These are phyloP conservation scores for Apodemia duryi DNA, from an alignment of 2,888 invertebrate species.

Conservation along the genomic window DNA sequence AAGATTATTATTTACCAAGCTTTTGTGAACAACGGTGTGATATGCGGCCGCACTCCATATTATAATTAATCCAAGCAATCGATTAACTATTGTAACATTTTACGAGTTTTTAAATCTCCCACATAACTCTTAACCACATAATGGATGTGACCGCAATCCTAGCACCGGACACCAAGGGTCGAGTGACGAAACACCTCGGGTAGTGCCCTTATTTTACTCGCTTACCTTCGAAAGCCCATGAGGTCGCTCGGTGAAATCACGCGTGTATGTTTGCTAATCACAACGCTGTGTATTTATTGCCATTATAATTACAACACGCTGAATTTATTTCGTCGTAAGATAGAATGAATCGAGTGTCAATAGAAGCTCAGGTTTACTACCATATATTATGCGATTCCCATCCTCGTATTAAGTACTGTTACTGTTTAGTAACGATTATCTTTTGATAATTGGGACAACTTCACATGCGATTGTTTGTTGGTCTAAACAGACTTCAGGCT, in stretches of 20 bases:
- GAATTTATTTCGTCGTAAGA: too few relatives aligned
- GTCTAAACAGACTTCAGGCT: too few relatives aligned
- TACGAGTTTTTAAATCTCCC: not conserved
- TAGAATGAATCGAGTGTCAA: too few relatives aligned
- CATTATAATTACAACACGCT: too few relatives aligned
- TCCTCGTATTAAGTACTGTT: too few relatives aligned
- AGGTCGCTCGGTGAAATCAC: not conserved
- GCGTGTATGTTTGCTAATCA: not conserved
- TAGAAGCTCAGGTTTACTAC: too few relatives aligned
- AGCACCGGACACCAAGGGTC: not conserved
- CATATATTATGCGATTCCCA: too few relatives aligned
- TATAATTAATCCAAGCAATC: not conserved
- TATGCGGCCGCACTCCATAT: not conserved
- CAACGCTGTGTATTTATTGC: not conserved
- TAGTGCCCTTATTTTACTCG: conserved; percentile 6
- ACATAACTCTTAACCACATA: not conserved
- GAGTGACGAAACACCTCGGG: not conserved
- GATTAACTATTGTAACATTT: not conserved
- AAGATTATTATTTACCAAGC: too few relatives aligned
- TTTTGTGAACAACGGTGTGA: too few relatives aligned
- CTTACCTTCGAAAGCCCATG: not conserved
- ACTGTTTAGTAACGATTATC: too few relatives aligned
- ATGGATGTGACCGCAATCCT: not conserved
- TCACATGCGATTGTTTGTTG: too few relatives aligned
- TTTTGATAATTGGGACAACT: too few relatives aligned